phyloP scores from a whole-genome alignment of 2,113 vertebrate species.

The Orientallactaga bullata region DNA sequence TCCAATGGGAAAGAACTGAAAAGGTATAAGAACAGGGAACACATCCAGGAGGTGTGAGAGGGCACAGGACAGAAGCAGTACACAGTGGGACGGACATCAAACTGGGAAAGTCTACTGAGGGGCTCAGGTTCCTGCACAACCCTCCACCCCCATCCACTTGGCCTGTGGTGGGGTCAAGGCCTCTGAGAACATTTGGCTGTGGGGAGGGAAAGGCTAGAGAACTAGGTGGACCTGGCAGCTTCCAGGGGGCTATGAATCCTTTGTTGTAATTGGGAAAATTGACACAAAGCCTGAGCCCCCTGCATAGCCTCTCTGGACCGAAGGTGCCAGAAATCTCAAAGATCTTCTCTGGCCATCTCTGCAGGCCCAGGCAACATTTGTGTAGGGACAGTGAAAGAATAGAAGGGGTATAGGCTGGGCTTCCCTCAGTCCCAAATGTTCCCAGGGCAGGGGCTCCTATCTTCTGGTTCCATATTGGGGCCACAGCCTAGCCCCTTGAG shows the following conservation, averaged over 20 bases:
- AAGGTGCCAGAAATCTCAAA: background rate
- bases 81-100: background rate
- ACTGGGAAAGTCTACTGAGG: background rate
- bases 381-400: background rate
- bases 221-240: background rate
- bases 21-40: too few relatives aligned
- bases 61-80: background rate
- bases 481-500: background rate
- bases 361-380: background rate
- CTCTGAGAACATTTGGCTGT: background rate
- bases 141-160: too few relatives aligned
- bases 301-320: background rate
- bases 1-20: background rate
- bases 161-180: background rate
- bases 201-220: background rate
- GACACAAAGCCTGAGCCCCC: background rate
- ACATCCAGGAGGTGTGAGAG: background rate
- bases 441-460: background rate
- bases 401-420: background rate
- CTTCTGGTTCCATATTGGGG: background rate
- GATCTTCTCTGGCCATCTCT: background rate
- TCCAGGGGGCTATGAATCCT: fast-evolving
- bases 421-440: background rate
- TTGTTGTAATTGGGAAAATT: background rate
- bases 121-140: background rate